These are phyloP conservation scores for Cliona cf. orientalis DNA, from an alignment of 37 sponge, comb jelly and placozoan genomes.

Conservation along the genomic window DNA sequence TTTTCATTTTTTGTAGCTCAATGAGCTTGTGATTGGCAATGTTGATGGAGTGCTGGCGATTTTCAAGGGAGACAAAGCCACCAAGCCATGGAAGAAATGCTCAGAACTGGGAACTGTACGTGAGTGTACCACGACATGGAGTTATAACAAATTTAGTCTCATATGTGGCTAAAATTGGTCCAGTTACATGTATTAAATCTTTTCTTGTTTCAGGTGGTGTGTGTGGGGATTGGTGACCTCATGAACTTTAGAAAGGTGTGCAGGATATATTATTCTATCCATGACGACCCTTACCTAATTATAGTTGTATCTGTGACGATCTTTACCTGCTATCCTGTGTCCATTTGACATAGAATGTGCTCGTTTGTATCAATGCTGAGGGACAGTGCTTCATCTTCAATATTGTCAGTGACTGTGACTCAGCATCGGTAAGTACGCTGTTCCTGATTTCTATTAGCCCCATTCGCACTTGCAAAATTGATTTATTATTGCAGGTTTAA, in stretches of 20 bases:
- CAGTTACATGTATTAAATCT: too few species aligned
- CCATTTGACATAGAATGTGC: conserved; percentile 1
- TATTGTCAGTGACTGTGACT: not conserved
- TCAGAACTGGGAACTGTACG: conserved; percentile 78
- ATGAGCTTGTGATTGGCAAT: conserved; percentile 79
- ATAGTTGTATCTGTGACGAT: not conserved
- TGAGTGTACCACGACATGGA: not conserved
- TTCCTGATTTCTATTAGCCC: too few species aligned
- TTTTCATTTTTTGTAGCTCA: conserved; percentile 53
- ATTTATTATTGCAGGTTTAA: too few species aligned
- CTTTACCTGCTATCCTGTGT: not conserved
- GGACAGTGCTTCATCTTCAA: conserved; percentile 46
- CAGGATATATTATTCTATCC: not conserved
- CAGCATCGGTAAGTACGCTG: too few species aligned
- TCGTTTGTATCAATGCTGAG: conserved; percentile 51
- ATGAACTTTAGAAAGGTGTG: conserved; percentile 51
- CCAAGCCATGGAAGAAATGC: conserved; percentile 61
- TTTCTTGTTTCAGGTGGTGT: conserved; percentile 68
- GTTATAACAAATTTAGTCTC: not conserved
- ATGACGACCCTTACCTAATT: not conserved
- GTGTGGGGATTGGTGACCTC: conserved; percentile 71
- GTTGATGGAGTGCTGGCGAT: conserved; percentile 76
- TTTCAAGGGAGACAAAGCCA: conserved; percentile 66
- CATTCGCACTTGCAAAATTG: too few species aligned
- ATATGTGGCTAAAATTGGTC: too few species aligned